Evolutionary conservation across 2,888 invertebrate species (phyloP).

Genomic region (Quadriops clusia): DNA sequence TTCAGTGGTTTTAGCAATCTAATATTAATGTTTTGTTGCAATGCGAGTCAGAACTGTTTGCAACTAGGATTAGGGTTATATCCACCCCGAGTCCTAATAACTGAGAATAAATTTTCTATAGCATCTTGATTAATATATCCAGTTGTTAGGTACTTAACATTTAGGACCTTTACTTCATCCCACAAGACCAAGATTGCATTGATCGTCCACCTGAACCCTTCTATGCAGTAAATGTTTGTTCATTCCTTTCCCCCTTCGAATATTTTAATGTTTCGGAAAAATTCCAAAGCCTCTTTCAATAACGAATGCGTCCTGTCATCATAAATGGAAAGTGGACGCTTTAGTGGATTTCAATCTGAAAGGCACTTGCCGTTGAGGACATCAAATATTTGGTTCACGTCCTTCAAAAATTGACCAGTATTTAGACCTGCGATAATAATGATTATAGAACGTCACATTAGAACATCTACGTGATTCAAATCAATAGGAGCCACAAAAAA

Average conservation of each 20-base stretch:
- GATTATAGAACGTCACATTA: too few species aligned
- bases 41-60: constrained; percentile 10
- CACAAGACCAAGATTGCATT: constrained; percentile 10
- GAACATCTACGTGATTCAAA: too few species aligned
- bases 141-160: constrained; percentile 10
- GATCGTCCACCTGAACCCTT: constrained; percentile 10
- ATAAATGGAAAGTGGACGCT: constrained; percentile 11
- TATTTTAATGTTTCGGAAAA: constrained; percentile 10
- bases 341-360: constrained; percentile 10
- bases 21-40: constrained; percentile 7
- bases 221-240: constrained; percentile 13
- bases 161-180: constrained; percentile 5
- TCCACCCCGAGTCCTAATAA: constrained; percentile 11
- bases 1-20: too few species aligned
- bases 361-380: constrained; percentile 12
- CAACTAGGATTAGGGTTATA: constrained; percentile 12
- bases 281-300: too few species aligned
- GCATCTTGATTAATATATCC: constrained; percentile 10
- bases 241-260: constrained; percentile 6
- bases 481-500: too few species aligned
- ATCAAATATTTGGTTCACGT: constrained; percentile 14
- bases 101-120: constrained; percentile 12
- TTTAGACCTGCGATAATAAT: constrained; percentile 11
- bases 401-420: constrained; percentile 14
- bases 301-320: constrained; percentile 3